Evolutionary conservation across 2,113 vertebrate genomes (phyloP).

Genomic region (Oceanites oceanicus): DNA sequence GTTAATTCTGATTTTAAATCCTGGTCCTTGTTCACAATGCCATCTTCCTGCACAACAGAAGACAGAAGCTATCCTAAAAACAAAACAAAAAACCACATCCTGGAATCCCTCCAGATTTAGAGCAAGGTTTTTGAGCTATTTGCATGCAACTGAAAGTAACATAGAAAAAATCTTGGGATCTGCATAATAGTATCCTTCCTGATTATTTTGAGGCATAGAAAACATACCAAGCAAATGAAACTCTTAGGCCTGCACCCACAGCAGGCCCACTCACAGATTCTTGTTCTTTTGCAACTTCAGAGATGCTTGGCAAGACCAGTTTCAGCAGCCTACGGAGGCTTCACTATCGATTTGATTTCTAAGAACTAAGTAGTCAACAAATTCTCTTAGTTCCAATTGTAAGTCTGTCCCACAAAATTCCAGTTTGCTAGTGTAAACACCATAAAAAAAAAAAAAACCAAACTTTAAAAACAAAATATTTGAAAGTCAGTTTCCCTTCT

Average conservation of each 20-base stretch:
- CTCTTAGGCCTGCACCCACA: neutral
- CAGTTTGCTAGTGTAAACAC: constrained; percentile 26
- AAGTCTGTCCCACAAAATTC: constrained; percentile 10
- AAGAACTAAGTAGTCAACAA: constrained; percentile 5
- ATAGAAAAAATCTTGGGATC: constrained; percentile 2
- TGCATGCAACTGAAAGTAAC: constrained; percentile 22
- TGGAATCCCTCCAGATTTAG: neutral
- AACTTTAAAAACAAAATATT: constrained; percentile 33
- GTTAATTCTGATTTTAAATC: neutral
- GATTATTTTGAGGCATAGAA: constrained; percentile 9
- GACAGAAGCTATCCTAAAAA: neutral
- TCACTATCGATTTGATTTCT: constrained; percentile 12
- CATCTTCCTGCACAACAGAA: neutral
- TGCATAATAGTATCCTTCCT: neutral
- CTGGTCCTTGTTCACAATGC: neutral
- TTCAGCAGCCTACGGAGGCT: neutral
- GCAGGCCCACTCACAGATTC: constrained; percentile 9
- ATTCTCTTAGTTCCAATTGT: neutral
- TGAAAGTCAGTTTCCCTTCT: constrained; percentile 25
- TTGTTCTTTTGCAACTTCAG: constrained; percentile 1
- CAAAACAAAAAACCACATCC: neutral
- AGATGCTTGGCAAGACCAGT: neutral
- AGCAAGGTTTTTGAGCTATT: neutral
- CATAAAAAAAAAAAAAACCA: neutral
- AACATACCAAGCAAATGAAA: constrained; percentile 47